These are phyloP conservation scores for Trogon surrucura DNA, from an alignment of 2,113 vertebrate genomes.

Conservation along the genomic window DNA sequence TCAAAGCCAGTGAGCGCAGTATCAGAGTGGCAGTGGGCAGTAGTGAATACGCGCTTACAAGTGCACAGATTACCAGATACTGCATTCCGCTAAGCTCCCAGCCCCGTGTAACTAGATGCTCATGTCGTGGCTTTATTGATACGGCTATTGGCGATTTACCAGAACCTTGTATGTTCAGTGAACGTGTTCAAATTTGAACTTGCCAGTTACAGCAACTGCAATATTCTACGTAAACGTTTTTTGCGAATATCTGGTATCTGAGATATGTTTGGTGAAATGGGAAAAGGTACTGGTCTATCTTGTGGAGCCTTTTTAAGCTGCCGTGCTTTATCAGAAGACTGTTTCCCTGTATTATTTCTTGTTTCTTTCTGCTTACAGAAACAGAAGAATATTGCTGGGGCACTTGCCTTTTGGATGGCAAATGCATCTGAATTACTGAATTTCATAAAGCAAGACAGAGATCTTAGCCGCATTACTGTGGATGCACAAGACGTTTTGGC, in stretches of 20 bases:
- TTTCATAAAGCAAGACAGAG: slow-evolving; percentile 96
- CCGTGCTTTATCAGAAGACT: background rate
- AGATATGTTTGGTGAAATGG: slow-evolving; percentile 65
- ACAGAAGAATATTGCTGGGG: slow-evolving; percentile 98
- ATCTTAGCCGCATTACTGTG: slow-evolving; percentile 92
- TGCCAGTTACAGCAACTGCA: background rate
- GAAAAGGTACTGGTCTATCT: slow-evolving; percentile 87
- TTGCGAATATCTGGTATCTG: slow-evolving; percentile 86
- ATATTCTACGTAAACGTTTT: background rate
- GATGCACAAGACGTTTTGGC: slow-evolving; percentile 96
- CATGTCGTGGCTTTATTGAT: background rate
- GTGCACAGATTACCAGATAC: slow-evolving; percentile 87
- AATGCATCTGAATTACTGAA: slow-evolving; percentile 98
- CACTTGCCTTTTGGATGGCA: slow-evolving; percentile 99
- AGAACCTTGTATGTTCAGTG: background rate
- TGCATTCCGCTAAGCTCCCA: slow-evolving; percentile 38
- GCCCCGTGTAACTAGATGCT: background rate
- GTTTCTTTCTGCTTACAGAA: slow-evolving; percentile 83
- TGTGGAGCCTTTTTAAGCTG: slow-evolving; percentile 75
- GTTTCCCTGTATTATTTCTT: background rate
- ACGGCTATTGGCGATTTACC: background rate
- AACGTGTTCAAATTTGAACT: slow-evolving; percentile 22
- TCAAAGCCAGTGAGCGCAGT: slow-evolving; percentile 68
- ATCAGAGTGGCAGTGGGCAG: slow-evolving; percentile 75
- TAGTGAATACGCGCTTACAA: slow-evolving; percentile 46